Evolutionary conservation across 2,113 vertebrate genomes (phyloP), one percentile per base, ranked within the genome.

Genomic region (Dasypus novemcinctus): DNA sequence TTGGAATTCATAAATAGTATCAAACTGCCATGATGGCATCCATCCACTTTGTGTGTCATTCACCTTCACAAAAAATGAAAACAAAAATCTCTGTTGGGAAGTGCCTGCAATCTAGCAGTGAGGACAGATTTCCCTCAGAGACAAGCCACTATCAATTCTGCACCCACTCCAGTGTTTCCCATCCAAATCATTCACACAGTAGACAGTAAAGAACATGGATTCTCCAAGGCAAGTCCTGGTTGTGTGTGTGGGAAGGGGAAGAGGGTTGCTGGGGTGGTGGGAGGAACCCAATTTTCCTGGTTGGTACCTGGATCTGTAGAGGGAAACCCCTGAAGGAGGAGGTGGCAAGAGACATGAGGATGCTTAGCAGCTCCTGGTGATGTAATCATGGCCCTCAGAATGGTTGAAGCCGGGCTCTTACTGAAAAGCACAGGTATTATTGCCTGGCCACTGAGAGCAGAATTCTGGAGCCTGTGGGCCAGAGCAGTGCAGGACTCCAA

Each of bases 341-440:
- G 7, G 6, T 27, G 36, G 12, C 33, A 68, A 18, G 63, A n/a
- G 8, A 54, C 57, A 78, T 17, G 41, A 46, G 36, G 23, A 63
- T n/a, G 57, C 54, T 63, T 14, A 31, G 4, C 27, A 0, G 96
- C 94, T 95, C 72, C 87, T 88, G 33, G 61, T 96, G 59, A 63
- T 94, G 59, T 80, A 90, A 78, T 81, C 82, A 86, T 52, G 81
- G 72, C 81, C 69, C 18, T 80, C 88, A 57, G 76, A 95, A 69
- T 66, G 63, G 84, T 52, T 85, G 72, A 90, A 87, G 33, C 23
- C 78, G 93, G 23, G 29, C 93, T 96, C 69, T 97, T 78, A 57
- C n/a, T 96, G 64, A 82, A 88, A 93, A 93, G 20, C 74, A 85
- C 74, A 81, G 2, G 72, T 79, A 33, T 94, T 23, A 21, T 84